Evolutionary conservation across 2,888 invertebrate genomes (phyloP).

Genomic region (Phlogophora meticulosa): DNA sequence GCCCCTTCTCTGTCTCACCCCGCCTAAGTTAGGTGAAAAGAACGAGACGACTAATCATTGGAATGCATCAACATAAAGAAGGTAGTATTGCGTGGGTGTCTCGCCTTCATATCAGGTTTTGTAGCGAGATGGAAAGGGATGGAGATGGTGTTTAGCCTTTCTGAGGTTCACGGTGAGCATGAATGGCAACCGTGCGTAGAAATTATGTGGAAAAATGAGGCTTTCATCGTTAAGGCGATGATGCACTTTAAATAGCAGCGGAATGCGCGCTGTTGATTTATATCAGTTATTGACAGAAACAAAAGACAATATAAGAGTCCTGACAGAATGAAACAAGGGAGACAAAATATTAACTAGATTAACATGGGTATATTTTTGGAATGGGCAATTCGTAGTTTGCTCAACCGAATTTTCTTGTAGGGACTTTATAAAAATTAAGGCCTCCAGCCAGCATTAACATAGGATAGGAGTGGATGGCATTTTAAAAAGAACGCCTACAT

Average conservation of each 20-base stretch:
- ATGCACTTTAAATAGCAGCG: constrained; percentile 41
- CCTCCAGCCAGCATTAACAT: too few species aligned
- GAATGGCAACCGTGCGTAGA: constrained; percentile 81
- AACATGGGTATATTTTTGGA: too few species aligned
- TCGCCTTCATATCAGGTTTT: constrained; percentile 73
- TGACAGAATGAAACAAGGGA: neutral
- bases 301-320: too few species aligned
- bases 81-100: constrained; percentile 78
- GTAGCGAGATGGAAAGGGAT: constrained; percentile 71
- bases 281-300: too few species aligned
- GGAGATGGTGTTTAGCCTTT: constrained; percentile 73
- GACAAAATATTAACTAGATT: neutral
- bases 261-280: too few species aligned
- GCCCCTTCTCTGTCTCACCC: constrained; percentile 77
- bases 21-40: constrained; percentile 58
- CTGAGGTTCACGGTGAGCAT: constrained; percentile 81
- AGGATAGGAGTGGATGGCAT: too few species aligned
- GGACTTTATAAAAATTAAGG: too few species aligned
- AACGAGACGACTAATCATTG: constrained; percentile 78
- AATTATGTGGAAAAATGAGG: constrained; percentile 86
- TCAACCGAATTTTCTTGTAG: too few species aligned
- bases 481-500: neutral
- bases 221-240: constrained; percentile 84
- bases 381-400: too few species aligned
- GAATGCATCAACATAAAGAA: constrained; percentile 83